Evolutionary conservation across 2,797 vertebrate species (phyloP).

Genomic region (Podargus strigoides): DNA sequence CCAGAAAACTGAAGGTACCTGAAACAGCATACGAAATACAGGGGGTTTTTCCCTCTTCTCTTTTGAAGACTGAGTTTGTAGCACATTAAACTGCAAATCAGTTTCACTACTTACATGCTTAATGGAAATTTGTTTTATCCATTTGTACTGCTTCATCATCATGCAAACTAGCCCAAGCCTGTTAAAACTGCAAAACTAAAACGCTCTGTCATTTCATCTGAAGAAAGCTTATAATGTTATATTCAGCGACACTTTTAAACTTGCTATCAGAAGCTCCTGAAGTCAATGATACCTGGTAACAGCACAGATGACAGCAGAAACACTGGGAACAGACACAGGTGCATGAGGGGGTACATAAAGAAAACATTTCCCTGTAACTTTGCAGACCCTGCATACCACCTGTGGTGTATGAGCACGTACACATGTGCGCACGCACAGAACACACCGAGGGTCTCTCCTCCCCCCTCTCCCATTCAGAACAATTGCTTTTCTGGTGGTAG

Average conservation of each 20-base stretch:
- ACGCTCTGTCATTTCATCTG: neutral
- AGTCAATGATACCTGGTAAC: neutral
- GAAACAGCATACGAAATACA: neutral
- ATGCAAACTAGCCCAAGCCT: neutral
- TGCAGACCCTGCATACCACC: neutral
- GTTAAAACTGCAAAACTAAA: neutral
- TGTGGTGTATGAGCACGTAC: neutral
- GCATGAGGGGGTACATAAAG: neutral
- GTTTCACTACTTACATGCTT: neutral
- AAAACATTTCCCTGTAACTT: neutral
- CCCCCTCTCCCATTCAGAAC: neutral
- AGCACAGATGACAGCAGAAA: neutral
- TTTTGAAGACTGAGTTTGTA: neutral
- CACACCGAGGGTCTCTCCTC: neutral
- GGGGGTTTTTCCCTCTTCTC: fast-evolving
- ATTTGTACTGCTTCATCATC: neutral
- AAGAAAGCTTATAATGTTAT: neutral
- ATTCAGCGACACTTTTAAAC: neutral
- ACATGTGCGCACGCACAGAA: fast-evolving
- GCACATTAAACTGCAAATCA: neutral
- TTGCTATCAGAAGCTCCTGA: neutral
- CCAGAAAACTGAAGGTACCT: neutral
- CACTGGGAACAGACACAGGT: fast-evolving
- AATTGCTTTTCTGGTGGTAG: neutral
- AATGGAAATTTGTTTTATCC: neutral